Percentiles rank a stretch among this genome's conserved stretches.
Conservation (phyloP, 35 echinoderm and acorn worm genomes). For the Ptychodera flava region DNA sequence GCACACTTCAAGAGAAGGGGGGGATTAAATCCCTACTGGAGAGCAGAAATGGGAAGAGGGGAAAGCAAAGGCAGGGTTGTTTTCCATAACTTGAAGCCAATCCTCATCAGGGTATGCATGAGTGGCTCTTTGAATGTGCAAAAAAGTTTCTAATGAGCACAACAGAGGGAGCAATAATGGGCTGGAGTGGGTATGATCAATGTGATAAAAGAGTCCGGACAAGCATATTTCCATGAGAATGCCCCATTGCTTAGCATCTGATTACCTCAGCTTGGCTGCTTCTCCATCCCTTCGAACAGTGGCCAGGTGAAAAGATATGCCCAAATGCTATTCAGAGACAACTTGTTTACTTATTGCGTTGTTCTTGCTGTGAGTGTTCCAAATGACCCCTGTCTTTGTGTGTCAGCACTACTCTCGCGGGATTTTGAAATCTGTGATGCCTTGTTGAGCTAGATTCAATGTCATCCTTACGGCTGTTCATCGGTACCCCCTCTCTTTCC, state of each 20-base stretch:
- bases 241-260: neutral
- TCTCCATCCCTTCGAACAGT: neutral
- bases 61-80: neutral
- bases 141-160: neutral
- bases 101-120: neutral
- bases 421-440: no score
- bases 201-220: neutral
- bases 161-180: neutral
- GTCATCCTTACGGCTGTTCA: no score
- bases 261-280: neutral
- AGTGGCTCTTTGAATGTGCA: neutral
- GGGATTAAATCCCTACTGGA: neutral
- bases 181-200: neutral
- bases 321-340: neutral
- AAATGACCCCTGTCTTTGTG: neutral
- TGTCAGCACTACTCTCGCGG: neutral
- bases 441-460: no score
- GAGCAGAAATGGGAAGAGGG: neutral
- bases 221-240: neutral
- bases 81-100: neutral
- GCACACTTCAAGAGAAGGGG: neutral
- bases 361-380: neutral
- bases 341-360: neutral
- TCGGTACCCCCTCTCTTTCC: no score
- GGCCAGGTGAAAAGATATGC: slow-evolving; percentile 1